These are phyloP conservation scores for Nothura maculosa DNA, from an alignment of 2,797 vertebrate species.

Conservation along the genomic window DNA sequence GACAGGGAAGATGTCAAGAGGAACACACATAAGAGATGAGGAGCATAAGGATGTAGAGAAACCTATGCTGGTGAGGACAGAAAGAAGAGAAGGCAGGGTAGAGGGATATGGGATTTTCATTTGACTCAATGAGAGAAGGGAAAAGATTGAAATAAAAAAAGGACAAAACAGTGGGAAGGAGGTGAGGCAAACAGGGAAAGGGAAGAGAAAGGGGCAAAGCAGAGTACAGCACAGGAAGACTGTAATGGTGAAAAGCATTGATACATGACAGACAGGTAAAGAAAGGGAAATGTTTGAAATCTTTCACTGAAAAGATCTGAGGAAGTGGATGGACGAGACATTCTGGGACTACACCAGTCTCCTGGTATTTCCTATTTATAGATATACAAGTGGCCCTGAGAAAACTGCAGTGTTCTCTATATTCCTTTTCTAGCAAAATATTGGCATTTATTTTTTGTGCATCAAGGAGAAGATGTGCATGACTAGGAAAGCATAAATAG, in stretches of 20 bases:
- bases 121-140: neutral
- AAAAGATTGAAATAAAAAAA: neutral
- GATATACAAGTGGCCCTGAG: neutral
- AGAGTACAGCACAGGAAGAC: neutral
- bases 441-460: neutral
- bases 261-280: neutral
- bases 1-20: neutral
- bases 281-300: neutral
- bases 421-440: neutral
- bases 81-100: neutral
- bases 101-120: neutral
- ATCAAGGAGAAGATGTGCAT: neutral
- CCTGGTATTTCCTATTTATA: neutral
- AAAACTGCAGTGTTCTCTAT: neutral
- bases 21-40: neutral
- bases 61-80: neutral
- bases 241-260: neutral
- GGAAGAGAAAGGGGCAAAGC: neutral
- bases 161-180: neutral
- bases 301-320: neutral
- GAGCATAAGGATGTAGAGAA: neutral
- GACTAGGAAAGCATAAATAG: neutral
- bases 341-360: slow-evolving; percentile 7
- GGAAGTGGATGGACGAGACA: neutral
- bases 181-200: neutral